These are phyloP conservation scores for Coptodon bakossiorum DNA, from an alignment of 2,113 vertebrate genomes.

Conservation along the genomic window DNA sequence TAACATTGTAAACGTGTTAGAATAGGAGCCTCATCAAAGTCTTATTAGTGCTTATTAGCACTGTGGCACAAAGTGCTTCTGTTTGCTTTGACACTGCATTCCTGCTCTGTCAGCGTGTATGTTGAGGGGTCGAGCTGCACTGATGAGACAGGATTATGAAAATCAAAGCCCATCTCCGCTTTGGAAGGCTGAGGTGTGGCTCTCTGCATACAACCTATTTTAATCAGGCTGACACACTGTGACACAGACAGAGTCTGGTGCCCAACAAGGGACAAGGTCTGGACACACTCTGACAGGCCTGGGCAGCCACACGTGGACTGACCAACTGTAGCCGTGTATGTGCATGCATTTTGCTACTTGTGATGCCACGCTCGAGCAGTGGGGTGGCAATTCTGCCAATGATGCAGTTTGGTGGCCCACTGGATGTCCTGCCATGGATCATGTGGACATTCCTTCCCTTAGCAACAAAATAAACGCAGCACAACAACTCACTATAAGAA, in stretches of 20 bases:
- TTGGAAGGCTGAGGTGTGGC: conserved; percentile 37
- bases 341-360: conserved; percentile 19
- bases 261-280: conserved; percentile 21
- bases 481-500: conserved; percentile 26
- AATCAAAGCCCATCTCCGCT: conserved; percentile 59
- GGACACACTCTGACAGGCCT: conserved; percentile 42
- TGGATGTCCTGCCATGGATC: conserved; percentile 39
- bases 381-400: conserved; percentile 35
- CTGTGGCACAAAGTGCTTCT: conserved; percentile 12
- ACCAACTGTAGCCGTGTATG: not conserved
- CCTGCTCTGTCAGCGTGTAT: conserved; percentile 54
- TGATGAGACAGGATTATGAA: conserved; percentile 64
- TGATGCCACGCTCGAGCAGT: conserved; percentile 7
- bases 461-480: conserved; percentile 34
- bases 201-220: conserved; percentile 39
- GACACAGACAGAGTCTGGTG: conserved; percentile 31
- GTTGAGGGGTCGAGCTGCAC: conserved; percentile 13
- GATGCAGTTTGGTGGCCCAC: conserved; percentile 41
- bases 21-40: conserved; percentile 2
- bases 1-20: not conserved
- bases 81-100: conserved; percentile 30
- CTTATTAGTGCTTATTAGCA: conserved; percentile 21
- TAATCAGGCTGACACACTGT: conserved; percentile 55
- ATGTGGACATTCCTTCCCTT: conserved; percentile 24
- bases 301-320: conserved; percentile 39